Evolutionary conservation across 2,797 vertebrate genomes (phyloP), one percentile per base, ranked within the genome.

Genomic region (Eutrigla gurnardus): DNA sequence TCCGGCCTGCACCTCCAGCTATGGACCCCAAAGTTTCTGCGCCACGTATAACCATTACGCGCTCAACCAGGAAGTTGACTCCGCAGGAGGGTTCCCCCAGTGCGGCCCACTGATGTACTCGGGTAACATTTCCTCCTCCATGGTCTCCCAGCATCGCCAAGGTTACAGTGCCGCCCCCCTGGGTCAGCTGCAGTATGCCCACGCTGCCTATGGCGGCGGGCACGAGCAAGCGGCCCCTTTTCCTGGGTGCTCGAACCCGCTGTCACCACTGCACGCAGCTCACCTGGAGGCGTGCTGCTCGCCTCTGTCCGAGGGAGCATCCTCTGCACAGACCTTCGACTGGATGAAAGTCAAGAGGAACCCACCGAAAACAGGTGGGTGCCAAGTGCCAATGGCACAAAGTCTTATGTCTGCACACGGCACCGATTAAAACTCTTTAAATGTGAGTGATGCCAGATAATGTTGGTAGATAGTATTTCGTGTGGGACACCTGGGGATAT

Each of bases 291-390:
- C 93, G 37, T 95, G 97, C 75, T 96, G 96, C 61, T 98, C 97
- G 14, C 97, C 97, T 53, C 89, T 96, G 61, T 92, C 96, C 11
- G 98, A 98, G 65, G 93, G 95, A 6, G 94, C 95, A 25, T 92
- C 96, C 52, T 94, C 96, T 62, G 95, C 96, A 6, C 97, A 98
- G 89, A 99, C 98, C 53, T 99, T 99, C 91, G 98, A 99, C 94
- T 99, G 98, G 98, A 99, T 99, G 98, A 99, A 98, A 94, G 98
- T 99, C 54, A 99, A 99, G 92, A 95, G 98, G 90, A 99, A 98
- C 65, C 98, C 98, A 71, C 98, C 98, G 49, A 99, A 99, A 93
- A 99, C 97, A 96, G 97, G 98, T 99, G 87, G 94, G 95, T 95
- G 89, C 8, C 18, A 60, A 45, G 13, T 42, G 14, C 5, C 5